Percentiles rank a stretch among this genome's conserved stretches.
These are phyloP conservation scores for Amphiprion clarkii DNA, from an alignment of 2,797 vertebrate species.

Conservation along the genomic window DNA sequence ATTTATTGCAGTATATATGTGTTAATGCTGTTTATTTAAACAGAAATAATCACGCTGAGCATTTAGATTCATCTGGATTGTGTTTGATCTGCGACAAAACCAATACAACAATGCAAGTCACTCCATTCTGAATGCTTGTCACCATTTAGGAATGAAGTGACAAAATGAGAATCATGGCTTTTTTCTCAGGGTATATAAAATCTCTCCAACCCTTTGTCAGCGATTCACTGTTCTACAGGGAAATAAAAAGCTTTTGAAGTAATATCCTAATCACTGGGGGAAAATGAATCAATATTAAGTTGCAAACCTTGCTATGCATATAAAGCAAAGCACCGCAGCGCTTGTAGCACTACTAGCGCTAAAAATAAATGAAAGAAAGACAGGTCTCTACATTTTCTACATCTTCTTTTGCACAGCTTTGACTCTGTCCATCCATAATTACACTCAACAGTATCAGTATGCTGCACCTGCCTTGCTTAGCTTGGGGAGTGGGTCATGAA, in stretches of 20 bases:
- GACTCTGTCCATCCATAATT: not conserved
- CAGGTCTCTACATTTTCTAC: constrained; percentile 4
- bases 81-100: constrained; percentile 29
- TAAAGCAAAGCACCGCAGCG: constrained; percentile 34
- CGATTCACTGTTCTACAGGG: constrained; percentile 60
- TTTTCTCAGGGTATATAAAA: constrained; percentile 41
- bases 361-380: constrained; percentile 22
- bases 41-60: not conserved
- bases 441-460: constrained; percentile 1
- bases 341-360: constrained; percentile 7
- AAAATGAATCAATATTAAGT: constrained; percentile 67
- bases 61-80: constrained; percentile 2
- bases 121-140: constrained; percentile 12
- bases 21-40: constrained; percentile 7
- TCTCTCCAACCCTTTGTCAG: constrained; percentile 60
- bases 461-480: not conserved
- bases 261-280: constrained; percentile 69
- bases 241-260: constrained; percentile 73
- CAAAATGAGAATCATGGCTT: constrained; percentile 38
- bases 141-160: constrained; percentile 49
- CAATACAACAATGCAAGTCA: constrained; percentile 11
- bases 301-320: constrained; percentile 54
- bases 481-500: not conserved
- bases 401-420: not conserved
- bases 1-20: not conserved